Evolutionary conservation across 2,113 vertebrate species (phyloP).

Genomic region (Dolichotis patagonum): DNA sequence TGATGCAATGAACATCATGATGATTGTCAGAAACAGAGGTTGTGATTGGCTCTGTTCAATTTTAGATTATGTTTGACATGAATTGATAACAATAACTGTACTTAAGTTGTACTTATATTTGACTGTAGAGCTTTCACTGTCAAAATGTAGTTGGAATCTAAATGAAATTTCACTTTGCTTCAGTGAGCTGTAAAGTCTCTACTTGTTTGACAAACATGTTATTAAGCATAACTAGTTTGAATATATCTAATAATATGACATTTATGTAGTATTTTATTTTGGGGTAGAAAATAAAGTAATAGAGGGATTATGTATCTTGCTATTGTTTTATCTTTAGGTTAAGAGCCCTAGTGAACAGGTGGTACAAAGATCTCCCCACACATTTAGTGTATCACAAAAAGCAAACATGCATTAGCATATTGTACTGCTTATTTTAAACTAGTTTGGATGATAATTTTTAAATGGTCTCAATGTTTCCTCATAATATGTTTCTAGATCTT

Average conservation of each 20-base stretch:
- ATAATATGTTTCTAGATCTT: background rate
- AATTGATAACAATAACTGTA: constrained; percentile 20
- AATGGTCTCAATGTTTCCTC: background rate
- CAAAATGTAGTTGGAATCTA: constrained; percentile 62
- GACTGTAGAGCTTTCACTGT: constrained; percentile 44
- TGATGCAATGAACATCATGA: background rate
- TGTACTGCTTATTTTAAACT: background rate
- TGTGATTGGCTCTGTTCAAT: constrained; percentile 49
- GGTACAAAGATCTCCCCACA: background rate
- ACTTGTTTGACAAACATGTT: constrained; percentile 67
- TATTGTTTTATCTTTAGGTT: background rate
- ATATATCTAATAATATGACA: background rate
- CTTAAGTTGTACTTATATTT: constrained; percentile 40
- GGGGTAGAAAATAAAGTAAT: constrained; percentile 20
- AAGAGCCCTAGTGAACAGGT: background rate
- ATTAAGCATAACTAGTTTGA: constrained; percentile 40
- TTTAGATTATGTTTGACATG: constrained; percentile 56
- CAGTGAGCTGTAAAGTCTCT: constrained; percentile 61
- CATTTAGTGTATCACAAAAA: background rate
- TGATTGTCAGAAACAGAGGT: background rate
- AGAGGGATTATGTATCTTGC: background rate
- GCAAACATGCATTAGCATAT: background rate
- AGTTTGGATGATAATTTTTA: background rate
- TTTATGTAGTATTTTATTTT: background rate
- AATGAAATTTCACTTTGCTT: constrained; percentile 68